Conservation (phyloP, 2,113 vertebrate species). For the Mormoops blainvillei region DNA sequence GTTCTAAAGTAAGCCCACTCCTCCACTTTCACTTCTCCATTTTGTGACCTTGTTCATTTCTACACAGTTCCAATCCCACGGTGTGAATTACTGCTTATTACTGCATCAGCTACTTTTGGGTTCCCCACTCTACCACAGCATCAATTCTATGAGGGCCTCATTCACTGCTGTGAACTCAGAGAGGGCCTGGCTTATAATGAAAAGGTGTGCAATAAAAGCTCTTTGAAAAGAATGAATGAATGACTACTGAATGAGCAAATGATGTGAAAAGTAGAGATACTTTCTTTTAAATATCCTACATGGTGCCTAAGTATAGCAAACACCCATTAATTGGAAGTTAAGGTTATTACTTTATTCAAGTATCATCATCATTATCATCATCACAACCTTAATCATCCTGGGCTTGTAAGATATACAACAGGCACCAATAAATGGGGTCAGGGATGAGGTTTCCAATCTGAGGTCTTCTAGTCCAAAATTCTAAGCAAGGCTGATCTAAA, state of each 20-base stretch:
- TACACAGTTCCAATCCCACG: rapidly evolving
- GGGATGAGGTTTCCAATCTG: background rate
- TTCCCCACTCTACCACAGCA: rapidly evolving
- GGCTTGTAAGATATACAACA: background rate
- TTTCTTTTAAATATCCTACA: background rate
- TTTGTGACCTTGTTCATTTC: background rate
- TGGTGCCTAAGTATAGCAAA: background rate
- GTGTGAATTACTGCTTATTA: background rate
- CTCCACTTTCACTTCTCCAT: background rate
- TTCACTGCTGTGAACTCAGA: background rate
- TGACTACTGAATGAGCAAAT: background rate
- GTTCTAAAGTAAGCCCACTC: background rate
- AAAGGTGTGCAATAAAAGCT: background rate
- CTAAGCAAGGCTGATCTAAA: background rate
- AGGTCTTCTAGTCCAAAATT: background rate
- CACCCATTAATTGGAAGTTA: background rate
- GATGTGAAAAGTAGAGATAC: background rate
- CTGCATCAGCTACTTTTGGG: background rate
- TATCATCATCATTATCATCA: background rate
- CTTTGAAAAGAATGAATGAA: background rate
- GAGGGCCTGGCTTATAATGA: background rate
- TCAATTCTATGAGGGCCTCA: background rate
- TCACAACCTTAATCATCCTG: background rate
- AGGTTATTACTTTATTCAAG: background rate
- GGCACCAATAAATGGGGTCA: background rate